Base-by-base conservation (phyloP, 1,140 invertebrate species). In the Drosophila insularis region DNA sequence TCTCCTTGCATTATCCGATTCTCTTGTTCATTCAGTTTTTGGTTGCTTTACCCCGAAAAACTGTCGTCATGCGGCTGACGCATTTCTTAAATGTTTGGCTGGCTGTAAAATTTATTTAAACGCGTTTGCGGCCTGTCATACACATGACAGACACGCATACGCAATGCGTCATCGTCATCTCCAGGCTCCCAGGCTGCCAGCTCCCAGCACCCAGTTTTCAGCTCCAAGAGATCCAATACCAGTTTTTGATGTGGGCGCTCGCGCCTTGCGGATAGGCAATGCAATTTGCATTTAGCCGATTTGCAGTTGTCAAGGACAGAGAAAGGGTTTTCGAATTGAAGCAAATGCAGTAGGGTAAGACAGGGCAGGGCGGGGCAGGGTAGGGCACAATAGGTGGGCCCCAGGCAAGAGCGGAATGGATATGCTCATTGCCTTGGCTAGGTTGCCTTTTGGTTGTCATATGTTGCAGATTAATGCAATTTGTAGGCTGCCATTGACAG, bases 111-210 rank as follows among this genome's bases (percentile, higher is more conserved):
- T 87, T 86, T 86, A 86, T 86, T 87, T 86, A 86, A 86, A 81
- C 81, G 78, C 82, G 81, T 37, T 53, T 50, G 43, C 43, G 43
- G 40, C 78, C 55, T 86, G 81, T 87, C 82, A 86, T 73, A 87
- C 82, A 70, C 78, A 86, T 81, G 75, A 87, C 81, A 75, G 65
- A 71, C 75, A 56, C 27, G 58, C 81, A 81, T 81, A 86, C 75
- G 81, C 78, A 86, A 87, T 86, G 82, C 81, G 82, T 86, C 81
- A 86, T 86, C 81, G 78, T 82, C 80, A 84, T 71, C 40, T 43
- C 65, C 43, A 50, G 43, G 17, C 43, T 21, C 8, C 71, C 63
- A 53, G 3, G 32, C 66, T 21, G 46, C 56, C 39, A 64, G 60
- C 17, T n/a, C 5, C 21, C 35, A 13, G 54, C 46, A 31, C 37